phyloP scores from a whole-genome alignment of 2,797 vertebrate genomes.

The Distichodus sexfasciatus region DNA sequence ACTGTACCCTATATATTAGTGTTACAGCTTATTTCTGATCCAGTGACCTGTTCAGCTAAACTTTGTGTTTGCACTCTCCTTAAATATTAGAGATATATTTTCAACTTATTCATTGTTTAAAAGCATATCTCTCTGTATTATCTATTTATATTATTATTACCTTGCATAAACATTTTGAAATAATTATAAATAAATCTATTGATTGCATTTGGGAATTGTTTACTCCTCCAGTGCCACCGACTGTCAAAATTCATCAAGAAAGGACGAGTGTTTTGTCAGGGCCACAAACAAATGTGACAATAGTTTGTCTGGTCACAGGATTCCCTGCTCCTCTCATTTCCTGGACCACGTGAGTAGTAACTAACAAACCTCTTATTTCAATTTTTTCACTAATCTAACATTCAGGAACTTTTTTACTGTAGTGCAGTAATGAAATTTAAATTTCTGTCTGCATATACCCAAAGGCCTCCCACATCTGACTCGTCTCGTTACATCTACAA shows the following conservation, averaged over 20 bases:
- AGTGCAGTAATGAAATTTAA: too few species aligned
- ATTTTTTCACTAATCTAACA: too few species aligned
- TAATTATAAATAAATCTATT: too few species aligned
- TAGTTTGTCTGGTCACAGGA: conserved; percentile 70
- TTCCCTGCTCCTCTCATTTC: conserved; percentile 67
- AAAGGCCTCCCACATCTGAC: conserved; percentile 61
- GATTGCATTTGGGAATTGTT: too few species aligned
- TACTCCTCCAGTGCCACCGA: conserved; percentile 62
- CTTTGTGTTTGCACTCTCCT: background rate
- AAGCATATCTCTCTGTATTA: too few species aligned
- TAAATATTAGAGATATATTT: too few species aligned
- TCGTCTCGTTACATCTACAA: conserved; percentile 66
- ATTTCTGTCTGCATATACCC: background rate
- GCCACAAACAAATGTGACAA: conserved; percentile 62
- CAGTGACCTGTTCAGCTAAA: background rate
- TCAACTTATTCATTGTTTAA: too few species aligned
- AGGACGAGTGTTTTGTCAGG: conserved; percentile 64
- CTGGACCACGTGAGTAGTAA: conserved; percentile 68
- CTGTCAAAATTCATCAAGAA: conserved; percentile 50
- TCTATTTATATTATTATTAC: too few species aligned
- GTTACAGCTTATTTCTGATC: too few species aligned
- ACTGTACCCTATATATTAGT: too few species aligned
- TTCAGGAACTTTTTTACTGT: too few species aligned
- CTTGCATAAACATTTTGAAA: too few species aligned
- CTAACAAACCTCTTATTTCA: background rate